Evolutionary conservation across 2,888 invertebrate species (phyloP).

Genomic region (Stenodema calcarata): DNA sequence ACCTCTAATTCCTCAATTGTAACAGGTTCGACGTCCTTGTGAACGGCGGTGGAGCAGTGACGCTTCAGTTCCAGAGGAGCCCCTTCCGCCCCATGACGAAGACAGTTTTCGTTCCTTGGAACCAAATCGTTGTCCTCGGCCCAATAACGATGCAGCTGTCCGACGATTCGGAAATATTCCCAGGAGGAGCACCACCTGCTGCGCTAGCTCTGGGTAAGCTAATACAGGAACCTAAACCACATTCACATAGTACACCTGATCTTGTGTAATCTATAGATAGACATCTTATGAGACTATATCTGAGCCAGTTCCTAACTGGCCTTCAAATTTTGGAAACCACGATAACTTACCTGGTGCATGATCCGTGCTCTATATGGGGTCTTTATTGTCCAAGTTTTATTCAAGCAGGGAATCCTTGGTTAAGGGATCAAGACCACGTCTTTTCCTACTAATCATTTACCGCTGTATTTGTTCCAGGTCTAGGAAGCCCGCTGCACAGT

Average conservation of each 20-base stretch:
- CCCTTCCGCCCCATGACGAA: constrained; percentile 89
- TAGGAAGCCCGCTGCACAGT: constrained; percentile 61
- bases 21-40: constrained; percentile 96
- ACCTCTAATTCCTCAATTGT: background rate
- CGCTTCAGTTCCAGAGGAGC: constrained; percentile 92
- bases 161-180: constrained; percentile 62
- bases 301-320: too few relatives aligned
- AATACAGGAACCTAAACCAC: too few relatives aligned
- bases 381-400: too few relatives aligned
- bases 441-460: background rate
- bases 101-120: constrained; percentile 96
- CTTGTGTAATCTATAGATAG: too few relatives aligned
- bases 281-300: too few relatives aligned
- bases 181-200: constrained; percentile 53
- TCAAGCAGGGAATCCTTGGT: too few relatives aligned
- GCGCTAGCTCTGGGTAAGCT: constrained; percentile 55
- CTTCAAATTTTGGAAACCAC: too few relatives aligned
- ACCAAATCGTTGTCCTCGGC: constrained; percentile 92
- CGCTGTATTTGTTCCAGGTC: constrained; percentile 13
- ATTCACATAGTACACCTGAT: too few relatives aligned
- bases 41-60: constrained; percentile 97
- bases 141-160: constrained; percentile 86
- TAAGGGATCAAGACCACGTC: too few relatives aligned
- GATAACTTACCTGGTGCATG: too few relatives aligned
- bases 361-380: too few relatives aligned